Conservation (phyloP, 2,797 vertebrate genomes). For the Sebastes flavidus region DNA sequence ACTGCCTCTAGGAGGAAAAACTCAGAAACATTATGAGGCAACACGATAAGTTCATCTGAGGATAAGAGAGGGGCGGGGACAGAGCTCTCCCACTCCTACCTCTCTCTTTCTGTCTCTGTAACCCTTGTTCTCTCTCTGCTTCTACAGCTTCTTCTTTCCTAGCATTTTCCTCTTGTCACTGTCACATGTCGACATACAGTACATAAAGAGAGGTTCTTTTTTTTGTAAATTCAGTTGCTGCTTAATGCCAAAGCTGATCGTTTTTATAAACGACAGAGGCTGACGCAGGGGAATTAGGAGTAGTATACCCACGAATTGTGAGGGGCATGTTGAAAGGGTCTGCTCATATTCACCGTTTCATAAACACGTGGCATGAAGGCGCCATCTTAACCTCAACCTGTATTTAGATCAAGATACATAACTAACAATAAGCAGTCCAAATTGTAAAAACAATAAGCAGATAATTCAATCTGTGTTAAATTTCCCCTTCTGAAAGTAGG, state of each 20-base stretch:
- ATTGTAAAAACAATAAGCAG: neutral
- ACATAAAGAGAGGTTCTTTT: neutral
- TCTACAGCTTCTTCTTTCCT: conserved; percentile 57
- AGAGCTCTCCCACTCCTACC: conserved; percentile 71
- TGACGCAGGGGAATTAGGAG: conserved; percentile 31
- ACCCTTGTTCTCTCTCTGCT: conserved; percentile 69
- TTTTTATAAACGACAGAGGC: conserved; percentile 1
- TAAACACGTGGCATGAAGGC: conserved; percentile 79
- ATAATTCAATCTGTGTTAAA: neutral
- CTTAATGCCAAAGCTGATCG: neutral
- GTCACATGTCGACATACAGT: conserved; percentile 6
- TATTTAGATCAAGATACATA: conserved; percentile 52
- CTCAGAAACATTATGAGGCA: conserved; percentile 82
- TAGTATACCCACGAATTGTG: conserved; percentile 38
- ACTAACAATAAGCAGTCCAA: conserved; percentile 6
- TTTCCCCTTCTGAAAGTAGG: neutral
- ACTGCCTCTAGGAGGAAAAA: conserved; percentile 77
- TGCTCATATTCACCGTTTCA: conserved; percentile 56
- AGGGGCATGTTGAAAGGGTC: conserved; percentile 62
- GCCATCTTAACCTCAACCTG: conserved; percentile 78
- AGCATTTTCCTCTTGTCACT: conserved; percentile 35
- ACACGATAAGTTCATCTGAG: conserved; percentile 87
- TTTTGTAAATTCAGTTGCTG: neutral
- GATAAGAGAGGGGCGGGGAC: conserved; percentile 81
- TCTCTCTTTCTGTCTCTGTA: conserved; percentile 71